These are phyloP conservation scores for Rhinogobius similis DNA, from an alignment of 2,113 vertebrate species.

Conservation along the genomic window DNA sequence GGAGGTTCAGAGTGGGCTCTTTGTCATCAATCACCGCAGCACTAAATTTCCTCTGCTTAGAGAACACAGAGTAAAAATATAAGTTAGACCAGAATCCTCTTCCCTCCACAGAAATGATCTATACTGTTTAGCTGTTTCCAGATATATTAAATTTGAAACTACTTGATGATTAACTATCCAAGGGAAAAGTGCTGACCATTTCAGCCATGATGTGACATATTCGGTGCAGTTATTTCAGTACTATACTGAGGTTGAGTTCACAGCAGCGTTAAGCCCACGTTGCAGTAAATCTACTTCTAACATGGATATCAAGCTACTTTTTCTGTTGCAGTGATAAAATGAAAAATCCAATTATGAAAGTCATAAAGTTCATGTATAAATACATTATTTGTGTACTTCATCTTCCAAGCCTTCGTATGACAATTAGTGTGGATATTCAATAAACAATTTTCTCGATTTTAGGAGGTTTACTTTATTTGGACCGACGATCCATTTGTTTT, in stretches of 20 bases:
- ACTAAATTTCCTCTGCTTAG: constrained; percentile 58
- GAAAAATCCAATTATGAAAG: constrained; percentile 47
- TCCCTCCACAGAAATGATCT: constrained; percentile 59
- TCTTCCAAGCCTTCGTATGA: constrained; percentile 28
- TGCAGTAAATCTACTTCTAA: constrained; percentile 60
- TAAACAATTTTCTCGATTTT: constrained; percentile 38
- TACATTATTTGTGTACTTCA: constrained; percentile 29
- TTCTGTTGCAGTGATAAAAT: constrained; percentile 28
- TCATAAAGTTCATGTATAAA: constrained; percentile 19
- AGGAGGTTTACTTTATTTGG: constrained; percentile 40
- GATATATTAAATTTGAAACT: constrained; percentile 70
- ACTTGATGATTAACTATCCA: constrained; percentile 67
- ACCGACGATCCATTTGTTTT: constrained; percentile 55
- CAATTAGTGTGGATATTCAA: constrained; percentile 52
- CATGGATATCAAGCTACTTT: constrained; percentile 28
- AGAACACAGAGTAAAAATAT: constrained; percentile 56
- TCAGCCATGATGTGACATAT: constrained; percentile 69
- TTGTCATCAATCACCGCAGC: constrained; percentile 68
- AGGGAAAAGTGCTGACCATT: constrained; percentile 73
- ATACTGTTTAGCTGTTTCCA: constrained; percentile 71
- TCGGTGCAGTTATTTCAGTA: constrained; percentile 71
- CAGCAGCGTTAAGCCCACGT: constrained; percentile 34
- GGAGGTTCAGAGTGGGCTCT: constrained; percentile 65
- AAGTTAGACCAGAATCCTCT: constrained; percentile 59
- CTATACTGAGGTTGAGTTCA: constrained; percentile 40